Conservation (phyloP, 2,113 vertebrate genomes). For the Probosciger aterrimus region DNA sequence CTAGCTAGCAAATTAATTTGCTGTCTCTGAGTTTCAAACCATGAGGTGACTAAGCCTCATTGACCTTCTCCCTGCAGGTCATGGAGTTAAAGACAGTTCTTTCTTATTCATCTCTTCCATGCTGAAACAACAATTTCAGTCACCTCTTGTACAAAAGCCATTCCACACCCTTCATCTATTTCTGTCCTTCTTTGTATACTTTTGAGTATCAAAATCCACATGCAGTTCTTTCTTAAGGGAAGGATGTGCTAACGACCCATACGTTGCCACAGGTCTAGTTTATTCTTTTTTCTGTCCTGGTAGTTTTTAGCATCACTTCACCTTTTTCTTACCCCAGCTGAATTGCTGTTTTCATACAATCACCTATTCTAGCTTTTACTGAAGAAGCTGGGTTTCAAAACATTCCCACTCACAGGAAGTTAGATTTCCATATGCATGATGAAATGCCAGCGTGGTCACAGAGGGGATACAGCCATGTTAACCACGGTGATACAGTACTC, state of each 20-base stretch:
- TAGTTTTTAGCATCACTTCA: background rate
- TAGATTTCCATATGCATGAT: background rate
- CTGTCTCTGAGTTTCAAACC: background rate
- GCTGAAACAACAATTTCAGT: background rate
- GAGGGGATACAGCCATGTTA: background rate
- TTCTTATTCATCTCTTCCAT: background rate
- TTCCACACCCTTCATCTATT: background rate
- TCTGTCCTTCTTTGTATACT: background rate
- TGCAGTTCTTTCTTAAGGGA: background rate
- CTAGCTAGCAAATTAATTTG: background rate
- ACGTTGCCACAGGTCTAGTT: background rate
- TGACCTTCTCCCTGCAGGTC: background rate
- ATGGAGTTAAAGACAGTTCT: background rate
- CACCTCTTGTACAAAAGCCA: background rate
- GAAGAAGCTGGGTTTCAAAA: background rate
- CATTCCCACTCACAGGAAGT: background rate
- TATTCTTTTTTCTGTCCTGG: background rate
- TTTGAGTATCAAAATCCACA: background rate
- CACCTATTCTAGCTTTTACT: background rate
- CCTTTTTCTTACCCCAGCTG: background rate
- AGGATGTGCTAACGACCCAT: background rate
- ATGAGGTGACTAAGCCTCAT: background rate
- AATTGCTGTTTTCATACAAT: background rate
- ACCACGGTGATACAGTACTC: background rate
- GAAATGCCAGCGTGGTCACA: background rate